These are phyloP conservation scores for Peromyscus aztecus DNA, from an alignment of 2,797 vertebrate genomes.

Conservation along the genomic window DNA sequence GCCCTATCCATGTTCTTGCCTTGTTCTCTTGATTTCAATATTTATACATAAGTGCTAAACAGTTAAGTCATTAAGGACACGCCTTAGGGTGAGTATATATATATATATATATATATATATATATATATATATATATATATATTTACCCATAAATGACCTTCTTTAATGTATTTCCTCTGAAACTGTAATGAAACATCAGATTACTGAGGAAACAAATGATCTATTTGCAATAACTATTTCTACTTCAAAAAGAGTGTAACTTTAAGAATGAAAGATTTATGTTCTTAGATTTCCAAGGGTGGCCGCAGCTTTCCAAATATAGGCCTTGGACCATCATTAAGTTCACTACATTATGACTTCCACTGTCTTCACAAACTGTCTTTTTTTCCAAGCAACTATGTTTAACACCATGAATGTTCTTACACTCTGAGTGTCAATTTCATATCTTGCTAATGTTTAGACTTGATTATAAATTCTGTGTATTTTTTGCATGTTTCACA, in stretches of 20 bases:
- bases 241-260: not conserved
- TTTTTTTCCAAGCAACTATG: not conserved
- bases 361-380: not conserved
- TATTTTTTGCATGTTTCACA: not conserved
- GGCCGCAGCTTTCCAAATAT: not conserved
- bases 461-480: not conserved
- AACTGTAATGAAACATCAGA: not conserved
- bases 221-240: not conserved
- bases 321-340: not conserved
- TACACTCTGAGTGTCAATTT: not conserved
- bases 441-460: not conserved
- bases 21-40: not conserved
- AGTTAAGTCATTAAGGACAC: not conserved
- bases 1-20: not conserved
- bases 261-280: not conserved
- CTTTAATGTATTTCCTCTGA: not conserved
- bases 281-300: not conserved
- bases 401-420: not conserved
- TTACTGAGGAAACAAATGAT: not conserved
- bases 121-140: no score
- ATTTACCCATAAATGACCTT: not conserved
- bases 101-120: no score
- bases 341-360: not conserved
- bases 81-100: not conserved
- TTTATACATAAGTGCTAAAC: not conserved